A percentile compares a stretch with the other conserved stretches of the same genome.
phyloP scores from a whole-genome alignment of 92 coral and sea anemone species.

The Palythoa grandis region DNA sequence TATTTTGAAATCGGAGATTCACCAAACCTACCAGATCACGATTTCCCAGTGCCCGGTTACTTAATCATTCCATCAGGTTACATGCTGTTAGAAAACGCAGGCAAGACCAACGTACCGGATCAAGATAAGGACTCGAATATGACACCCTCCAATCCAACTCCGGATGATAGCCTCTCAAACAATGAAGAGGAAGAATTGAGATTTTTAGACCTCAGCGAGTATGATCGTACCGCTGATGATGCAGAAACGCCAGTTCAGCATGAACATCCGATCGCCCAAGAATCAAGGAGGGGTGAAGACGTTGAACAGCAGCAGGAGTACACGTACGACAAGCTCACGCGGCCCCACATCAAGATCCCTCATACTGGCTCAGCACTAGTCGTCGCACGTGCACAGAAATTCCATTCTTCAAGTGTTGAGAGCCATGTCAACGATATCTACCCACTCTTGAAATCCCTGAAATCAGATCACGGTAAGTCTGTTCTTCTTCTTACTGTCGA shows the following conservation, averaged over 20 bases:
- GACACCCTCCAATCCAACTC: too few relatives aligned
- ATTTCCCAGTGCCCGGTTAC: slow-evolving; percentile 42
- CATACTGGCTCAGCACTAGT: slow-evolving; percentile 20
- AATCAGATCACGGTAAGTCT: slow-evolving; percentile 7
- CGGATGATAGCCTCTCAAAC: not conserved
- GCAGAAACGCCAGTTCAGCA: not conserved
- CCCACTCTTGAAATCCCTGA: slow-evolving; percentile 24
- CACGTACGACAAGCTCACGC: slow-evolving; percentile 1
- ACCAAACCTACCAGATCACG: slow-evolving; percentile 45
- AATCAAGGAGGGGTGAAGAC: not conserved
- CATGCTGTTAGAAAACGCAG: not conserved
- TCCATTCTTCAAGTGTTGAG: slow-evolving; percentile 27
- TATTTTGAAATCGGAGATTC: slow-evolving; percentile 35
- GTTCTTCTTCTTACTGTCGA: slow-evolving; percentile 18
- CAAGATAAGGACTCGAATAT: not conserved
- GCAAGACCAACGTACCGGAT: not conserved
- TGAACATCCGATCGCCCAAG: not conserved
- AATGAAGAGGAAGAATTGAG: not conserved
- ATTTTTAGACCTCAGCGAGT: slow-evolving; percentile 26
- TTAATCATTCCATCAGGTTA: slow-evolving; percentile 1
- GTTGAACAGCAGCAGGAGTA: too few relatives aligned
- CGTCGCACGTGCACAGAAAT: slow-evolving; percentile 9
- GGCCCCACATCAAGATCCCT: slow-evolving; percentile 10
- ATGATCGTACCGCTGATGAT: not conserved
- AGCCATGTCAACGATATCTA: slow-evolving; percentile 2